Evolutionary conservation across 2,888 invertebrate species (phyloP).

Genomic region (Andrena bicolor): DNA sequence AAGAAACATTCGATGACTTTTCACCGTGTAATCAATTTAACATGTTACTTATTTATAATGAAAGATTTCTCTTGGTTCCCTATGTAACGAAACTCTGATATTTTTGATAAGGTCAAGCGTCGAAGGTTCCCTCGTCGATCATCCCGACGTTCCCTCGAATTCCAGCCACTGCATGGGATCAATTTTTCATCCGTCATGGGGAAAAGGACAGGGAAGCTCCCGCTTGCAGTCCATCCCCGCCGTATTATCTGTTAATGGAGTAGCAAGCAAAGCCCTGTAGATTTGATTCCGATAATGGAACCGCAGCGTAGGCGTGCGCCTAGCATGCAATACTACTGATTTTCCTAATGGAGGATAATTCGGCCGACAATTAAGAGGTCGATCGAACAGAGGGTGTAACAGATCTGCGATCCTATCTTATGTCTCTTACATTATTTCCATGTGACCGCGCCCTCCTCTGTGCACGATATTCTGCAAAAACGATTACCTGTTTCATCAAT

Average conservation of each 20-base stretch:
- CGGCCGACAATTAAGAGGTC: conserved; percentile 56
- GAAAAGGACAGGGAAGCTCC: not conserved
- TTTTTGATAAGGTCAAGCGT: not conserved
- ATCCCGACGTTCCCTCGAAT: conserved; percentile 14
- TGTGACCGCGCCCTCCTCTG: not conserved
- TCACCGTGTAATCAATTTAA: too few relatives aligned
- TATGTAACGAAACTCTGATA: too few relatives aligned
- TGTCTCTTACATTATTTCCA: not conserved
- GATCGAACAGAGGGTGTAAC: conserved; percentile 33
- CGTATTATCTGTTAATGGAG: conserved; percentile 59
- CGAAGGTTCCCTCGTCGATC: not conserved
- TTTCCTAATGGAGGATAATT: conserved; percentile 65
- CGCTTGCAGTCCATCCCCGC: conserved; percentile 21
- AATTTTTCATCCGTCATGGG: conserved; percentile 1
- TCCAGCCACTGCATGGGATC: conserved; percentile 9
- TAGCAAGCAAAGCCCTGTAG: conserved; percentile 41
- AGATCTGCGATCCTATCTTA: not conserved
- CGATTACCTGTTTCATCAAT: too few relatives aligned
- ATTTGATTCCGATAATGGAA: conserved; percentile 68
- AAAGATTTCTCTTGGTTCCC: too few relatives aligned
- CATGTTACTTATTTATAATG: too few relatives aligned
- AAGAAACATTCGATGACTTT: too few relatives aligned
- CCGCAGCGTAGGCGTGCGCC: conserved; percentile 38
- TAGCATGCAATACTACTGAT: conserved; percentile 54
- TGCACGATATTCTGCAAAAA: not conserved